Percentiles rank a stretch among this genome's conserved stretches.
Evolutionary conservation across 2,797 vertebrate species (phyloP).

Genomic region (Artibeus lituratus): DNA sequence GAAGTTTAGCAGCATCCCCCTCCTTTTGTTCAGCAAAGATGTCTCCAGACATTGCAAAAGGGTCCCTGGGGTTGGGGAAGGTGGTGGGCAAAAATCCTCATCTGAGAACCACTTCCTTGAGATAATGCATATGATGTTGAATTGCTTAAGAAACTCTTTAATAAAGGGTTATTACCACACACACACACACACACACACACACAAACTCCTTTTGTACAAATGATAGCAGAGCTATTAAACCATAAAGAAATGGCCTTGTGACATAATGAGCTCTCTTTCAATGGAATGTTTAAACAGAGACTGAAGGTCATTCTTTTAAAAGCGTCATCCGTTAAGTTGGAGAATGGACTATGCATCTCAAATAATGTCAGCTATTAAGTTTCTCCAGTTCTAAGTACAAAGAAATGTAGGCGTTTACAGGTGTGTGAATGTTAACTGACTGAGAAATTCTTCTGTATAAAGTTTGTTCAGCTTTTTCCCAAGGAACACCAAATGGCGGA

Average conservation of each 20-base stretch:
- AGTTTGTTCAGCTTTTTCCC: neutral
- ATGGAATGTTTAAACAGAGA: neutral
- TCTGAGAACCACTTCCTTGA: neutral
- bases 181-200: neutral
- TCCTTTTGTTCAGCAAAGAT: neutral
- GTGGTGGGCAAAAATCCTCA: neutral
- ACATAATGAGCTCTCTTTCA: neutral
- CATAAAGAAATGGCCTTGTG: neutral
- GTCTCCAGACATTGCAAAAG: neutral
- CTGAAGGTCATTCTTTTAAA: neutral
- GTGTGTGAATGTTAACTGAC: neutral
- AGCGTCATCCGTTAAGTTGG: neutral
- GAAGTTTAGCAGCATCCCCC: neutral
- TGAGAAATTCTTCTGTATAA: neutral
- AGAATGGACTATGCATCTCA: neutral
- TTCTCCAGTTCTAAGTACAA: neutral
- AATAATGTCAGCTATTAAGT: neutral
- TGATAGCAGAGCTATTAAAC: neutral
- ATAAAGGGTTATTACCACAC: neutral
- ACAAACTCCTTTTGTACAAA: neutral
- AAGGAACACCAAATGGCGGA: no score
- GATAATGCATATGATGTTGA: neutral
- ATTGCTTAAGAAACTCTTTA: neutral
- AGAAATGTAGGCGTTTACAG: neutral
- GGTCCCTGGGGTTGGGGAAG: accelerated